These are phyloP conservation scores for Danaus melanippus DNA, from an alignment of 1,140 invertebrate species.

Conservation along the genomic window DNA sequence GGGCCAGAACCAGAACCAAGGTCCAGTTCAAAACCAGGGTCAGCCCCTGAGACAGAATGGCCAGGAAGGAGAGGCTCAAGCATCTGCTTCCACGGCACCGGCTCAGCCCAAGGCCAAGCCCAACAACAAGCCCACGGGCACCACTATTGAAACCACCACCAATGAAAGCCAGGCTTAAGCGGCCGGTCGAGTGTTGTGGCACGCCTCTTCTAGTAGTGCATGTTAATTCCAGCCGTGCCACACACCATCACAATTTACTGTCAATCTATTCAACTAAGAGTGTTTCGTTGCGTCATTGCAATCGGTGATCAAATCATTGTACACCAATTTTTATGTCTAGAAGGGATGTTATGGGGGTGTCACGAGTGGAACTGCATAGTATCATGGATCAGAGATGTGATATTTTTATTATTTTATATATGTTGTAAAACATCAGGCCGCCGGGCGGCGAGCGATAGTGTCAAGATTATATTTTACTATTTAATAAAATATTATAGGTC, in stretches of 20 bases:
- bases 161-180: conserved; percentile 68
- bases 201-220: conserved; percentile 40
- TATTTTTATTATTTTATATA: conserved; percentile 59
- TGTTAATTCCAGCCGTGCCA: conserved; percentile 45
- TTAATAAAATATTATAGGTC: conserved; percentile 23
- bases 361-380: conserved; percentile 54
- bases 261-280: conserved; percentile 33
- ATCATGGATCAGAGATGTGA: conserved; percentile 64
- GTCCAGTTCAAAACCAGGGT: not conserved
- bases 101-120: conserved; percentile 45
- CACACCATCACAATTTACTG: conserved; percentile 42
- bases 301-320: conserved; percentile 23
- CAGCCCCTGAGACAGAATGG: conserved; percentile 22
- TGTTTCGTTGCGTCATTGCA: conserved; percentile 22
- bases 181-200: conserved; percentile 33
- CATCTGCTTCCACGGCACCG: conserved; percentile 32
- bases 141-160: conserved; percentile 59
- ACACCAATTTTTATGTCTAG: conserved; percentile 24
- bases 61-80: conserved; percentile 35
- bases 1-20: conserved; percentile 19
- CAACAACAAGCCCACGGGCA: conserved; percentile 34
- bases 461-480: conserved; percentile 25
- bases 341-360: conserved; percentile 28
- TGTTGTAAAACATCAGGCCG: conserved; percentile 33
- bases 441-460: conserved; percentile 22